These are phyloP conservation scores for Bombyx mandarina DNA, from an alignment of 1,140 invertebrate genomes.

Conservation along the genomic window DNA sequence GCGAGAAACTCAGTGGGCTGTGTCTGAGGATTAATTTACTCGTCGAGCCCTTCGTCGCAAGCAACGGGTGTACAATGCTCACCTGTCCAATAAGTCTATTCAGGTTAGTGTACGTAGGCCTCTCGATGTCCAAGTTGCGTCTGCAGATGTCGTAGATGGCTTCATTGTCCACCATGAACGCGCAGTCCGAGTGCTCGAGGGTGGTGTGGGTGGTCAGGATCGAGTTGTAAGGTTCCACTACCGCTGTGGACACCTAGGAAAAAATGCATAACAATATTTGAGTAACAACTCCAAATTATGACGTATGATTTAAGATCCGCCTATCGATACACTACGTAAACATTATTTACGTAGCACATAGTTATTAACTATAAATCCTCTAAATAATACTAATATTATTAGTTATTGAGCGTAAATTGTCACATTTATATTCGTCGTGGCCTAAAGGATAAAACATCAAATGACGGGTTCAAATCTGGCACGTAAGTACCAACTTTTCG, in stretches of 20 bases:
- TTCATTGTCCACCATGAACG: conserved; percentile 92
- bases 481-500: too few species aligned
- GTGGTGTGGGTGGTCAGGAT: conserved; percentile 86
- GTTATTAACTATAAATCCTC: too few species aligned
- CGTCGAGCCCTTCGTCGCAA: neutral
- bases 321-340: too few species aligned
- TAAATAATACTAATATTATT: too few species aligned
- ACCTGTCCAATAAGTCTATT: conserved; percentile 88
- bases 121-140: conserved; percentile 87
- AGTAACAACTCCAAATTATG: too few species aligned
- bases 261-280: neutral
- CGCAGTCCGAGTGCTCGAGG: conserved; percentile 84
- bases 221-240: conserved; percentile 90
- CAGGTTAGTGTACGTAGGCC: conserved; percentile 85
- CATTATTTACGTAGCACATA: too few species aligned
- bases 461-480: too few species aligned
- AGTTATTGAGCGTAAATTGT: too few species aligned
- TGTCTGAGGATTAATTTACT: neutral
- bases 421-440: too few species aligned
- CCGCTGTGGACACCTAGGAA: conserved; percentile 80
- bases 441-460: too few species aligned
- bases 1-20: too few species aligned
- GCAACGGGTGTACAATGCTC: neutral
- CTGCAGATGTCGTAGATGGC: conserved; percentile 93
- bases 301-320: too few species aligned